These are phyloP conservation scores for Drosophila siamana DNA, from an alignment of 2,888 invertebrate genomes.

Conservation along the genomic window DNA sequence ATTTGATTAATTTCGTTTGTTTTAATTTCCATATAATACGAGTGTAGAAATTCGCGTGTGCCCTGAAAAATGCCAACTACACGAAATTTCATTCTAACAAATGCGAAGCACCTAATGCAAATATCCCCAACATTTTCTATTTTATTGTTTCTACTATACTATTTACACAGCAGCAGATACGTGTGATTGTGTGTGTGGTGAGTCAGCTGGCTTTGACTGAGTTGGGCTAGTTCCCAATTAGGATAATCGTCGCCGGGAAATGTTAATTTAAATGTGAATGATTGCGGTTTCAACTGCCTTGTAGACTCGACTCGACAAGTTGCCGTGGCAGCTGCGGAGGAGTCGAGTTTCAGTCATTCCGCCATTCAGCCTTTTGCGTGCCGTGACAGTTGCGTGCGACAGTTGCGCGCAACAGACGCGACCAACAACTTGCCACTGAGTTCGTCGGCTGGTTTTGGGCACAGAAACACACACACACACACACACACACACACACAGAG, in stretches of 20 bases:
- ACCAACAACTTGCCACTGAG: slow-evolving; percentile 10
- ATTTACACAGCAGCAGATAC: too few relatives aligned
- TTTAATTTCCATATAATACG: slow-evolving; percentile 58
- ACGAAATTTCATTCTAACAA: slow-evolving; percentile 39
- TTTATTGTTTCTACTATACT: too few relatives aligned
- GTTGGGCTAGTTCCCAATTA: slow-evolving; percentile 66
- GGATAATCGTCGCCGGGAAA: slow-evolving; percentile 81
- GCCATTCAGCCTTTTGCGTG: slow-evolving; percentile 65
- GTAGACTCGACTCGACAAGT: background rate
- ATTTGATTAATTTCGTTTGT: slow-evolving; percentile 77
- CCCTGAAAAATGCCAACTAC: slow-evolving; percentile 49
- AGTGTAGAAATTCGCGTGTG: slow-evolving; percentile 56
- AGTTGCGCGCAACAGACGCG: slow-evolving; percentile 29
- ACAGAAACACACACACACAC: too few relatives aligned
- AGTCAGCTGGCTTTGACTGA: slow-evolving; percentile 27
- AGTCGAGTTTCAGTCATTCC: too few relatives aligned
- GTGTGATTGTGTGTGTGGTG: slow-evolving; percentile 6
- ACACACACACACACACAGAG: background rate
- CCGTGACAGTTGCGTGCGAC: slow-evolving; percentile 62
- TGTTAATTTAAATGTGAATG: slow-evolving; percentile 83
- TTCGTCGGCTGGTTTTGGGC: slow-evolving; percentile 5
- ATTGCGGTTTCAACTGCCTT: slow-evolving; percentile 63
- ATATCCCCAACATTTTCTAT: slow-evolving; percentile 35
- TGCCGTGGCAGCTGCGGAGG: background rate
- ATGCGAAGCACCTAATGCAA: slow-evolving; percentile 42